Base-by-base conservation (phyloP, 2,113 vertebrate genomes). In the Cinclus cinclus region DNA sequence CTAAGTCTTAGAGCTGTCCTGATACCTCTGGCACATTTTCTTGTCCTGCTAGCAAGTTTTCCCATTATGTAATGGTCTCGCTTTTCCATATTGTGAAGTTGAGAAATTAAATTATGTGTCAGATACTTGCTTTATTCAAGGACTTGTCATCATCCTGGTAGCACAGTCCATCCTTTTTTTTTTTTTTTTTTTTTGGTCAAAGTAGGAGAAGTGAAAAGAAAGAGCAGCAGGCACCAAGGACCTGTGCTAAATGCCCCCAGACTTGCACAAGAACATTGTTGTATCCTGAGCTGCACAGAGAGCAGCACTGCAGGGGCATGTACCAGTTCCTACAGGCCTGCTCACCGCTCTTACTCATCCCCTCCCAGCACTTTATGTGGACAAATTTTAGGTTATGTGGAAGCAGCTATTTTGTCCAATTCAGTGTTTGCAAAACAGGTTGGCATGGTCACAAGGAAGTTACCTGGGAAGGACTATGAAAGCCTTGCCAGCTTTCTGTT, bases 401-500 rank as follows among this genome's bases (percentile, higher is more conserved):
- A 96, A 89, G 80, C 71, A 86, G 16, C 30, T 33, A 25, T 35
- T 52, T 81, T 64, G 56, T 56, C 83, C 53, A 81, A 44, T 74
- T 86, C 60, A 5, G 16, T 28, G 16, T 90, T 96, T 78, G 83
- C 88, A 90, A 92, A 96, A 68, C 30, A 23, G 2, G 8, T 35
- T 87, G 90, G 60, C 79, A 59, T 68, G 3, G 1, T 78, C 58
- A 56, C 79, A 83, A 70, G 63, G 58, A 88, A 52, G 75, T 41
- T 60, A 91, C n/a, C 21, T 89, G 62, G 64, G 64, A 93, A 90
- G 56, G 60, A 37, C 44, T 94, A 2, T 3, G 2, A 83, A 67
- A 78, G 39, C 47, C 90, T 86, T 87, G 73, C 76, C 94, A 92
- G 64, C 52, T 83, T 94, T 88, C 56, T 77, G 73, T 83, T 85